Evolutionary conservation across 2,888 invertebrate species (phyloP).

Genomic region (Sepiola atlantica): DNA sequence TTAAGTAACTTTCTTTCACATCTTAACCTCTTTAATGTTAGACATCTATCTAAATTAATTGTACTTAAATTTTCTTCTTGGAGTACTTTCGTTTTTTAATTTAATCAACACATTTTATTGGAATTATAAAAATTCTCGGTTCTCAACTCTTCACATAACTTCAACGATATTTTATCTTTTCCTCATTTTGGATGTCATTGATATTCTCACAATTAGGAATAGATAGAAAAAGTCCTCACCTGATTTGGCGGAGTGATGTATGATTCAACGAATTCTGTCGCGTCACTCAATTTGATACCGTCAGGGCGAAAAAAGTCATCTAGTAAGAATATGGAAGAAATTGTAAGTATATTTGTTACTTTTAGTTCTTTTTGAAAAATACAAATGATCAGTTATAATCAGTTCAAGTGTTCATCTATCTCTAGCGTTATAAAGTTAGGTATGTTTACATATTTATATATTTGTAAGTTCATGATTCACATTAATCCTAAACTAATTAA

Average conservation of each 20-base stretch:
- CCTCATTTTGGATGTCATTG: not conserved
- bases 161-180: too few species aligned
- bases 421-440: too few species aligned
- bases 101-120: not conserved
- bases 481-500: too few species aligned
- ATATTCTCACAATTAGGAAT: not conserved
- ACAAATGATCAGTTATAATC: too few species aligned
- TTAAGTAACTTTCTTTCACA: not conserved
- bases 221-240: not conserved
- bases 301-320: not conserved
- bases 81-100: not conserved
- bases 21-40: too few species aligned
- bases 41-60: not conserved
- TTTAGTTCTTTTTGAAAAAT: too few species aligned
- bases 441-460: too few species aligned
- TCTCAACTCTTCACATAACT: too few species aligned
- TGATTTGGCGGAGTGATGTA: constrained; percentile 42
- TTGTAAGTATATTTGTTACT: too few species aligned
- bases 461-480: too few species aligned
- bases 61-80: not conserved
- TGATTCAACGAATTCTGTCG: constrained; percentile 38
- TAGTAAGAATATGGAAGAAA: not conserved
- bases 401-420: too few species aligned
- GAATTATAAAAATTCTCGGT: too few species aligned
- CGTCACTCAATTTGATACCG: not conserved